phyloP scores from a whole-genome alignment of 2,797 vertebrate species.

The Brachymystax lenok region DNA sequence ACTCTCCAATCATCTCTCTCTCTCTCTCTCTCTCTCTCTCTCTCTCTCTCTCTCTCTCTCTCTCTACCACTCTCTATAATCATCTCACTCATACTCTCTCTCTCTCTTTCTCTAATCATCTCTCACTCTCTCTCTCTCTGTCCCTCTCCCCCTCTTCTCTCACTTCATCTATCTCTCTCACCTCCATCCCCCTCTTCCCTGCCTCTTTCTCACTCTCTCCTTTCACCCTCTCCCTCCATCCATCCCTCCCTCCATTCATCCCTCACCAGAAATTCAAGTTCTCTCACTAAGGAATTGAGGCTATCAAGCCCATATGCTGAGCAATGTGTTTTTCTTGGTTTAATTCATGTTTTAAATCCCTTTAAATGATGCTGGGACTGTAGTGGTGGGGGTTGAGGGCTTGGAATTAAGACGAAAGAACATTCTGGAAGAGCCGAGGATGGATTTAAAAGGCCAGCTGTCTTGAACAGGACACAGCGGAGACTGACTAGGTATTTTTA shows the following conservation, averaged over 20 bases:
- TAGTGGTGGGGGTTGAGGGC: constrained; percentile 6
- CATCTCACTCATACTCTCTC: no score
- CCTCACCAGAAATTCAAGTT: constrained; percentile 22
- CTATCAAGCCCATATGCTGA: constrained; percentile 56
- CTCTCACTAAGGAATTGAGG: constrained; percentile 36
- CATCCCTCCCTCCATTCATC: constrained; percentile 54
- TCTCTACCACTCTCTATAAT: no score
- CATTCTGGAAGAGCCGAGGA: constrained; percentile 30
- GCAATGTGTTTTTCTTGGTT: constrained; percentile 47
- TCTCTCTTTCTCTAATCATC: background rate
- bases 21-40: background rate
- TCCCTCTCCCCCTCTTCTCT: background rate
- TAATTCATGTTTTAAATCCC: constrained; percentile 21
- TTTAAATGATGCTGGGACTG: constrained; percentile 37
- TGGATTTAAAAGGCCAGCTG: constrained; percentile 34
- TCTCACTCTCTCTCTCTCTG: no score
- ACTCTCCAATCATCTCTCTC: background rate
- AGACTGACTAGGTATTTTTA: background rate
- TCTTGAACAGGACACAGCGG: background rate
- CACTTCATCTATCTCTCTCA: background rate
- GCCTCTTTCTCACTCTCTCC: background rate
- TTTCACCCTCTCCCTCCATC: background rate
- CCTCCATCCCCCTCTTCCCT: background rate
- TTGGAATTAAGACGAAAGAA: constrained; percentile 34
- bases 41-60: background rate